These are phyloP conservation scores for Sminthurinus signatus DNA, from an alignment of 1,140 invertebrate genomes.

Conservation along the genomic window DNA sequence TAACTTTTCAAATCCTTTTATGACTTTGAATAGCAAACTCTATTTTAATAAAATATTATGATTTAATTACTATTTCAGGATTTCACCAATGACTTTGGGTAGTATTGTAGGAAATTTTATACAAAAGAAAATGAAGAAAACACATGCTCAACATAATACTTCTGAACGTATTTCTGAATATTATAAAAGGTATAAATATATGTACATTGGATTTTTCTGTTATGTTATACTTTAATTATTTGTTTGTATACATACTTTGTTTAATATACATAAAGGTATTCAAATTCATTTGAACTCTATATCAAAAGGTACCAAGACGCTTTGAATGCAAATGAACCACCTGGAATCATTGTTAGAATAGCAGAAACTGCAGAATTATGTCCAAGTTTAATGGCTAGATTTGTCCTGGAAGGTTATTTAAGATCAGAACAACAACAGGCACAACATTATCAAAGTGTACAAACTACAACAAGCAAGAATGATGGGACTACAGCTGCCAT, in stretches of 20 bases:
- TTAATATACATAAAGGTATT: too few relatives aligned
- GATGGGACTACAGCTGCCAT: background rate
- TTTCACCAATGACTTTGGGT: conserved; percentile 35
- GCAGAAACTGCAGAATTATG: conserved; percentile 52
- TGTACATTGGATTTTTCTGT: background rate
- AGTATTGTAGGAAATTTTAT: conserved; percentile 35
- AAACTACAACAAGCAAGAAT: background rate
- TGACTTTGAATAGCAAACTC: background rate
- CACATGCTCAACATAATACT: conserved; percentile 30
- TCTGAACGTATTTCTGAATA: conserved; percentile 27
- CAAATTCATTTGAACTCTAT: too few relatives aligned
- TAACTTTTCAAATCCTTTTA: background rate
- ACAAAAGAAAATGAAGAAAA: conserved; percentile 35
- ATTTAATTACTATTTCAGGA: conserved; percentile 12
- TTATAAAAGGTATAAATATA: conserved; percentile 20
- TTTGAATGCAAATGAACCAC: conserved; percentile 43
- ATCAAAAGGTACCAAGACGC: conserved; percentile 42
- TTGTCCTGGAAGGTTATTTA: conserved; percentile 57
- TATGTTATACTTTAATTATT: conserved; percentile 2
- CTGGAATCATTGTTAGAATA: conserved; percentile 55
- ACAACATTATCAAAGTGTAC: conserved; percentile 4
- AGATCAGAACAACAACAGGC: conserved; percentile 20
- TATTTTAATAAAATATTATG: conserved; percentile 6
- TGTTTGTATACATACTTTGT: too few relatives aligned
- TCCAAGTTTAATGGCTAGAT: conserved; percentile 58